Conservation (phyloP, 2,888 invertebrate species). For the Ommatoiulus sabulosus region DNA sequence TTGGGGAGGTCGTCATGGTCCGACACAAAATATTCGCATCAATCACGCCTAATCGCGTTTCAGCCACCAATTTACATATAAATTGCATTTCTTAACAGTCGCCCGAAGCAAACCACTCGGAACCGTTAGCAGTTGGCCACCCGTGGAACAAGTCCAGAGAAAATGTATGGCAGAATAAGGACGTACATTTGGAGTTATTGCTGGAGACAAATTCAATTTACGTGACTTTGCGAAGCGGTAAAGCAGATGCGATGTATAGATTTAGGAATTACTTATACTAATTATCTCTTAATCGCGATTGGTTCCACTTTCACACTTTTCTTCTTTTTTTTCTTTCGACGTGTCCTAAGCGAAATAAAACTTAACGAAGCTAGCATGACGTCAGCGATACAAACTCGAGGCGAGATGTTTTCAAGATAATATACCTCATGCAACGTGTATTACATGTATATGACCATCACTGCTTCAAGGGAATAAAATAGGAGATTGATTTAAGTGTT, state of each 20-base stretch:
- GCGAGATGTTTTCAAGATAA: too few relatives aligned
- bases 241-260: background rate
- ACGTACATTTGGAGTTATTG: background rate
- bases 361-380: too few relatives aligned
- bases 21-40: conserved; percentile 53
- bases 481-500: too few relatives aligned
- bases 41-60: conserved; percentile 54
- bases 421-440: too few relatives aligned
- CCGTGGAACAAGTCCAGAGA: background rate
- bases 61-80: conserved; percentile 54
- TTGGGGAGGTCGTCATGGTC: conserved; percentile 52
- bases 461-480: too few relatives aligned
- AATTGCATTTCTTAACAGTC: conserved; percentile 54
- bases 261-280: background rate
- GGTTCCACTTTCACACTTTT: background rate
- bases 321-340: too few relatives aligned
- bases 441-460: too few relatives aligned
- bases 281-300: background rate
- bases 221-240: background rate
- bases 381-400: too few relatives aligned
- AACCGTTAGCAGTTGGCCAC: conserved; percentile 44
- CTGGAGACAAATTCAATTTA: background rate
- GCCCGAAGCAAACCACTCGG: conserved; percentile 31
- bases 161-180: background rate
- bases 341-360: too few relatives aligned